Conservation (phyloP, 2,113 vertebrate genomes). For the Nematolebias whitei region DNA sequence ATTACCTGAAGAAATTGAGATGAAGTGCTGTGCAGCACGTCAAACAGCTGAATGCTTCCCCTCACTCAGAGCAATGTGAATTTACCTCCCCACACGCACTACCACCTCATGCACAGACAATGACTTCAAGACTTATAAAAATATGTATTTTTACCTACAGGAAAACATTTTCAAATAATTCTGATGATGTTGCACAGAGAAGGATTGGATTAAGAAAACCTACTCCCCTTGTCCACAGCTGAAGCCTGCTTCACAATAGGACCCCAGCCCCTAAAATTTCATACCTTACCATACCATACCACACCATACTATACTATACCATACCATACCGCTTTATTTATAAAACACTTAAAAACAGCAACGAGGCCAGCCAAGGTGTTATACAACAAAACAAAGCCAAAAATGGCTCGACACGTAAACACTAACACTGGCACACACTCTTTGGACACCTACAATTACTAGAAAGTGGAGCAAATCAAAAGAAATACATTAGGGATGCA, state of each 20-base stretch:
- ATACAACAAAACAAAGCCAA: too few relatives aligned
- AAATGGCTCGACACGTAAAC: constrained; percentile 16
- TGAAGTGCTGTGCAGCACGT: constrained; percentile 52
- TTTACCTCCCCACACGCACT: background rate
- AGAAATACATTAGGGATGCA: constrained; percentile 9
- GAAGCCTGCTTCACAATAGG: constrained; percentile 36
- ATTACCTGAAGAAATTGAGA: constrained; percentile 75
- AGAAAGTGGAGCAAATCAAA: constrained; percentile 15
- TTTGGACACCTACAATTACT: background rate
- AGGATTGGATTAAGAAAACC: constrained; percentile 58
- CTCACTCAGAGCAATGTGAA: constrained; percentile 29
- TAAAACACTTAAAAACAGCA: too few relatives aligned
- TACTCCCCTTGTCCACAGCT: constrained; percentile 56
- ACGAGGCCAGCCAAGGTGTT: too few relatives aligned
- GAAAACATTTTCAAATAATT: constrained; percentile 12
- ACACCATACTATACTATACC: too few relatives aligned
- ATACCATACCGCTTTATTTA: too few relatives aligned
- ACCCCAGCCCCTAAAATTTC: constrained; percentile 36
- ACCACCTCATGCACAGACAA: too few relatives aligned
- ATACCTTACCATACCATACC: constrained; percentile 19
- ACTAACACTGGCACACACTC: constrained; percentile 10
- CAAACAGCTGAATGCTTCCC: constrained; percentile 40
- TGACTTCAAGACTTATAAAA: constrained; percentile 22
- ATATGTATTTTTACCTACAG: constrained; percentile 29
- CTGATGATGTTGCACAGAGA: constrained; percentile 5